A percentile compares a stretch with the other conserved stretches of the same genome.
Conservation (phyloP, 2,797 vertebrate genomes). For the Poeciliopsis paucimaculata region DNA sequence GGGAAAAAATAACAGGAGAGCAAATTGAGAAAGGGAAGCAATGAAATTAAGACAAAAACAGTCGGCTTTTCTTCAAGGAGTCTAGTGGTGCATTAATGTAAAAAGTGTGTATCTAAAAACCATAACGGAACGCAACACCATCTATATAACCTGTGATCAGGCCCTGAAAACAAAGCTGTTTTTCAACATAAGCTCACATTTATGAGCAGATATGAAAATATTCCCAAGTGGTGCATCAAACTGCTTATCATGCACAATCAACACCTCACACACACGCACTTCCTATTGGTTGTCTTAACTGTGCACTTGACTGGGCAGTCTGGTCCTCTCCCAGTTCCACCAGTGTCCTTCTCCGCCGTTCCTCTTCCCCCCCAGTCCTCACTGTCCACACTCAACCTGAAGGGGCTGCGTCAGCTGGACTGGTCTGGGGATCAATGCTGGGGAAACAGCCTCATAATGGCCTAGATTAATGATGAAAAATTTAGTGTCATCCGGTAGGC, state of each 20-base stretch:
- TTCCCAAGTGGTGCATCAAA: conserved; percentile 3
- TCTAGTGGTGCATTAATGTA: conserved; percentile 32
- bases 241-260: conserved; percentile 47
- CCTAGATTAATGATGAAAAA: conserved; percentile 99
- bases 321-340: conserved; percentile 78
- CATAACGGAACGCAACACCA: conserved; percentile 23
- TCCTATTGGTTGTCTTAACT: conserved; percentile 43
- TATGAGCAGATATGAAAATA: not conserved
- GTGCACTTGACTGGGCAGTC: conserved; percentile 53
- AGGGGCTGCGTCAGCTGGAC: conserved; percentile 84
- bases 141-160: conserved; percentile 37
- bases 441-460: conserved; percentile 92
- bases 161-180: conserved; percentile 25
- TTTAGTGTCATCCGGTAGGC: conserved; percentile 88
- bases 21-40: conserved; percentile 67
- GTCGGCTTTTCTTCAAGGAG: conserved; percentile 64
- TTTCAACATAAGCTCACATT: conserved; percentile 23
- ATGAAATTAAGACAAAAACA: conserved; percentile 76
- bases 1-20: conserved; percentile 58
- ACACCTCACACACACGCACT: conserved; percentile 60
- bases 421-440: conserved; percentile 88
- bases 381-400: conserved; percentile 65
- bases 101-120: conserved; percentile 33
- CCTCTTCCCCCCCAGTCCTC: conserved; percentile 73
- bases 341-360: conserved; percentile 55